These are phyloP conservation scores for Arizona elegans DNA, from an alignment of 2,113 vertebrate genomes.

Conservation along the genomic window DNA sequence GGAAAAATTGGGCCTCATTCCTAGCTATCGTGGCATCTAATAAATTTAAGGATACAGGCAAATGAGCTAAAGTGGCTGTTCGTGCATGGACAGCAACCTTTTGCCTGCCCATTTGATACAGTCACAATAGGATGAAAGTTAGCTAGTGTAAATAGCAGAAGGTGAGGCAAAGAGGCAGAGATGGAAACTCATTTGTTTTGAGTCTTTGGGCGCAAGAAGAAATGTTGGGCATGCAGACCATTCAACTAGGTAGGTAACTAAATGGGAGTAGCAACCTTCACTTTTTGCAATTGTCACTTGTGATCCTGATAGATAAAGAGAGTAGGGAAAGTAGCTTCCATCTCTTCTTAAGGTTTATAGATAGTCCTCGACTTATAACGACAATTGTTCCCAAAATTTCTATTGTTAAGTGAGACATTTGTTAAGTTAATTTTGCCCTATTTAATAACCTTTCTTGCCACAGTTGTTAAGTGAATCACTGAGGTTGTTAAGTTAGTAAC, in stretches of 20 bases:
- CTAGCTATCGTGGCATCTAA: neutral
- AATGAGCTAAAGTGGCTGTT: neutral
- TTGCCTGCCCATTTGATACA: neutral
- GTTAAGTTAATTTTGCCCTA: neutral
- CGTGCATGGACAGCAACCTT: neutral
- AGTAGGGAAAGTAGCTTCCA: neutral
- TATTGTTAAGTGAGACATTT: neutral
- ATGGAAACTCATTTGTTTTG: neutral
- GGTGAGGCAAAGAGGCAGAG: neutral
- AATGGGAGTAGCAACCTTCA: neutral
- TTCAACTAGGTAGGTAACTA: neutral
- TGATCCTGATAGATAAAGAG: neutral
- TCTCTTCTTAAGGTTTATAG: neutral
- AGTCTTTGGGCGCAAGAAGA: neutral
- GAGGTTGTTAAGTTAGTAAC: neutral
- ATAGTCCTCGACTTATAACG: neutral
- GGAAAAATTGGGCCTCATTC: neutral
- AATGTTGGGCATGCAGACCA: neutral
- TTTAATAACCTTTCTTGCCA: neutral
- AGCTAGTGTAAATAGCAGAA: neutral
- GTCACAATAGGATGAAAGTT: neutral
- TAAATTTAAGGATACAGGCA: neutral
- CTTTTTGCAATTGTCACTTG: neutral
- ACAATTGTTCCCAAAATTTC: neutral
- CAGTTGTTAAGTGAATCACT: neutral